A percentile compares a stretch with the other conserved stretches of the same genome.
Evolutionary conservation across 2,113 vertebrate species (phyloP).

Genomic region (Nematolebias whitei): DNA sequence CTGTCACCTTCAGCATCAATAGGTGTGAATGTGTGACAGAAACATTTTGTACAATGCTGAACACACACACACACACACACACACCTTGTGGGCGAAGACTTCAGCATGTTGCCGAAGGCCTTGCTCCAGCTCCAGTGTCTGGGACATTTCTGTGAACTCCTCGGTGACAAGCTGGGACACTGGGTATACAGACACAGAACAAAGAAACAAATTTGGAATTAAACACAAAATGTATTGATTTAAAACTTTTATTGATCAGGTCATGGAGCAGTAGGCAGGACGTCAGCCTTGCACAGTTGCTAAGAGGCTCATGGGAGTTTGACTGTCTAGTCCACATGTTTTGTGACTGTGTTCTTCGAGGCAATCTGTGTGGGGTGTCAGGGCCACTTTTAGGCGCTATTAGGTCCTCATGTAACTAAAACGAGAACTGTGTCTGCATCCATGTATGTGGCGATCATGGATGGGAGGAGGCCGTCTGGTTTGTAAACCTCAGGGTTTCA

Average conservation of each 20-base stretch:
- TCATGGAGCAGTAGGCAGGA: too few species aligned
- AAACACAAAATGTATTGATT: slow-evolving; percentile 5
- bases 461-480: too few species aligned
- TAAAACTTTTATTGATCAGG: neutral
- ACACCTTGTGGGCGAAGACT: slow-evolving; percentile 82
- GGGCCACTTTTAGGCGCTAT: too few species aligned
- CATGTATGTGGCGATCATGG: too few species aligned
- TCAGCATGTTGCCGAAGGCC: slow-evolving; percentile 80
- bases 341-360: too few species aligned
- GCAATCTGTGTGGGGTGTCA: too few species aligned
- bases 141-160: slow-evolving; percentile 79
- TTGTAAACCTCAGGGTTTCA: too few species aligned
- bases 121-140: slow-evolving; percentile 82
- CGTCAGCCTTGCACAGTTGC: too few species aligned
- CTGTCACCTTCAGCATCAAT: slow-evolving; percentile 49
- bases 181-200: slow-evolving; percentile 42
- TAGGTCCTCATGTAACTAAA: too few species aligned
- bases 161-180: slow-evolving; percentile 80
- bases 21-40: slow-evolving; percentile 68
- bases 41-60: slow-evolving; percentile 39
- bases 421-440: too few species aligned
- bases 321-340: too few species aligned
- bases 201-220: neutral
- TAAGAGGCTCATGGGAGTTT: too few species aligned
- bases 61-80: slow-evolving; percentile 9